Conservation (phyloP, 2,113 vertebrate species). For the Procavia capensis region DNA sequence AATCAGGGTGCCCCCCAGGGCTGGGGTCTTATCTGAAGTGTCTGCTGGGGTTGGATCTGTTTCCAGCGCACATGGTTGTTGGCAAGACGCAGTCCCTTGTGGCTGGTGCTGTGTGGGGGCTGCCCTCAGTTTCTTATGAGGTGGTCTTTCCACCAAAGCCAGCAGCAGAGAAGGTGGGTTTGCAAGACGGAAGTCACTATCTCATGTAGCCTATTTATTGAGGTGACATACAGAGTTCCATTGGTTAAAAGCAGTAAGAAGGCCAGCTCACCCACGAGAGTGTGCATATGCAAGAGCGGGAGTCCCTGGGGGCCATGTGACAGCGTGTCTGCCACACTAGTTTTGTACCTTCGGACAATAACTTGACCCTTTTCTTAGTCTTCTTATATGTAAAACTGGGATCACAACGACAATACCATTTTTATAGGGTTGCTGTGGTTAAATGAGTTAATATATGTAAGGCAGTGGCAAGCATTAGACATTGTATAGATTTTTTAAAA, state of each 20-base stretch:
- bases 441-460: neutral
- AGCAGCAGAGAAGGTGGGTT: neutral
- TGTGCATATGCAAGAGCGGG: neutral
- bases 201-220: neutral
- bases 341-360: neutral
- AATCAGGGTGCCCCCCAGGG: neutral
- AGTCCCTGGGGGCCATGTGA: rapidly evolving
- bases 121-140: neutral
- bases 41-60: neutral
- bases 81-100: neutral
- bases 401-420: neutral
- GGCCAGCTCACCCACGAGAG: neutral
- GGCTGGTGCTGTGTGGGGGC: neutral
- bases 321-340: no score
- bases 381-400: neutral
- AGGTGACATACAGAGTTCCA: neutral
- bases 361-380: neutral
- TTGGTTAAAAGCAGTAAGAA: neutral
- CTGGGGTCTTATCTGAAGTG: neutral
- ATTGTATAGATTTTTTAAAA: neutral
- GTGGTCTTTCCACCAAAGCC: neutral
- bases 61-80: neutral
- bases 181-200: neutral
- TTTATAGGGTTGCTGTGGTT: neutral
- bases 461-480: neutral